These are phyloP conservation scores for Trichonephila clavipes DNA, from an alignment of 1,140 invertebrate genomes.

Conservation along the genomic window DNA sequence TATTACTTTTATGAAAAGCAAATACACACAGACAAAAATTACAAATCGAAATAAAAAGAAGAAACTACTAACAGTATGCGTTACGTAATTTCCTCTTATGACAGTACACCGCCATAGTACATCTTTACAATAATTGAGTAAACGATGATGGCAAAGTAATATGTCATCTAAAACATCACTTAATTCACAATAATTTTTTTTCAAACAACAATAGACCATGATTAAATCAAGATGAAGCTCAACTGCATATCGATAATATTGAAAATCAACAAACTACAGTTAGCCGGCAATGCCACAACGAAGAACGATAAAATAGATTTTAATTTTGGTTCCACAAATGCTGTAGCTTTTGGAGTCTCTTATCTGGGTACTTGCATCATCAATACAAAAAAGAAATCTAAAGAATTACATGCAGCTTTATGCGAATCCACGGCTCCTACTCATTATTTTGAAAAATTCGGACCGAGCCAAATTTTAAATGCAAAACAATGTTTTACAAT, in stretches of 20 bases:
- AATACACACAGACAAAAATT: not conserved
- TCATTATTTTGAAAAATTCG: no score
- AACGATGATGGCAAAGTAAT: not conserved
- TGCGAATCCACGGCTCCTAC: no score
- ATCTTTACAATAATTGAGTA: not conserved
- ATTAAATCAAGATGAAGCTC: not conserved
- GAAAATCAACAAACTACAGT: not conserved
- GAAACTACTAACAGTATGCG: not conserved
- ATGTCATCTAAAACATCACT: not conserved
- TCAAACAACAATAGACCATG: not conserved
- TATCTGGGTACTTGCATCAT: no score
- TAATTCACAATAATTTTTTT: not conserved
- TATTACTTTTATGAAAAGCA: not conserved
- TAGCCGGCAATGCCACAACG: not conserved
- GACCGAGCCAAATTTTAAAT: no score
- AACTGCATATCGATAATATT: not conserved
- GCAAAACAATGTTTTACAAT: no score
- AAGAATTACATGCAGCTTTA: no score
- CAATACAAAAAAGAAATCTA: no score
- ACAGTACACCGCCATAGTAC: not conserved
- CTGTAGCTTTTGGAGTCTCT: no score
- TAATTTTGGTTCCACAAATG: not conserved
- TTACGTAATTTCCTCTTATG: not conserved
- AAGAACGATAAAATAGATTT: not conserved
- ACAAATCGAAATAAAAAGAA: not conserved